These are phyloP conservation scores for Sarcophaga variegata DNA, from an alignment of 2,888 invertebrate species.

Conservation along the genomic window DNA sequence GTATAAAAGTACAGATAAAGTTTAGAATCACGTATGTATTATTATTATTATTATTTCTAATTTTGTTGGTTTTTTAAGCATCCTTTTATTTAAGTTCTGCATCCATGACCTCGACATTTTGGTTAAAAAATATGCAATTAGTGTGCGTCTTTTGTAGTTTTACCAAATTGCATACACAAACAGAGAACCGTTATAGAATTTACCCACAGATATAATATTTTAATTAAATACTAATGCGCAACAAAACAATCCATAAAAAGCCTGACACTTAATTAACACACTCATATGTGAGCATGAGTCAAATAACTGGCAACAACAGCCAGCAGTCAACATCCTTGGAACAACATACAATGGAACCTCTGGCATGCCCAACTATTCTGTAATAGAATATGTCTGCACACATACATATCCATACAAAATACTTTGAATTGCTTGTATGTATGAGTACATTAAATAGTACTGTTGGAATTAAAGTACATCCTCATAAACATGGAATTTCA, in stretches of 20 bases:
- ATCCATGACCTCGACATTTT: conserved; percentile 52
- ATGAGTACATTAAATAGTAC: conserved; percentile 5
- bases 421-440: conserved; percentile 42
- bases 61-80: not conserved
- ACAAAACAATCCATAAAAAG: conserved; percentile 61
- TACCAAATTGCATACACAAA: not conserved
- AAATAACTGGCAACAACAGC: not conserved
- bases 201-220: conserved; percentile 55
- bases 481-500: conserved; percentile 56
- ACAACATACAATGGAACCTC: not conserved
- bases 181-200: conserved; percentile 34
- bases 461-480: conserved; percentile 3
- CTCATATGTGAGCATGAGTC: conserved; percentile 31
- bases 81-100: not conserved
- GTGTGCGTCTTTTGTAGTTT: not conserved
- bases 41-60: not conserved
- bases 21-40: not conserved
- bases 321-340: not conserved
- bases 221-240: conserved; percentile 68
- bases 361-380: not conserved
- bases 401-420: not conserved
- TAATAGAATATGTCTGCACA: conserved; percentile 18
- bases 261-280: conserved; percentile 67
- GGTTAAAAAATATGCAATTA: not conserved
- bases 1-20: too few relatives aligned